Percentiles rank a stretch among this genome's conserved stretches.
These are phyloP conservation scores for Garrulus glandarius DNA, from an alignment of 2,797 vertebrate genomes.

Conservation along the genomic window DNA sequence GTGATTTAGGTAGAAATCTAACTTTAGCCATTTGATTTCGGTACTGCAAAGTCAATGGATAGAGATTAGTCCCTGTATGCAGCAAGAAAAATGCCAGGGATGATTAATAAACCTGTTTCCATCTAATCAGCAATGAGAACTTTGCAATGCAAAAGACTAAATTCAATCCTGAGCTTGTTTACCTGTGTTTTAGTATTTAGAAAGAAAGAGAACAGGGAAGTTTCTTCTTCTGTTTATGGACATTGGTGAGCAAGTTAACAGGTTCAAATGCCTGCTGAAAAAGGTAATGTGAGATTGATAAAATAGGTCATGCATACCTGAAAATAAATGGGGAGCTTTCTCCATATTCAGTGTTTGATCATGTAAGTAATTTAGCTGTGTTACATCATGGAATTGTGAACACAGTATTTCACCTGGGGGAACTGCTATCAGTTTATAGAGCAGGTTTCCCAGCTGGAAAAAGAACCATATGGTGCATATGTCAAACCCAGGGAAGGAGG, in stretches of 20 bases:
- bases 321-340: background rate
- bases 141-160: background rate
- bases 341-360: background rate
- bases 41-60: background rate
- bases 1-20: background rate
- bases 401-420: conserved; percentile 30
- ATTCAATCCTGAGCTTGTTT: background rate
- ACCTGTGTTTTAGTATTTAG: background rate
- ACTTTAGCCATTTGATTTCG: background rate
- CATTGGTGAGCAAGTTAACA: background rate
- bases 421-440: background rate
- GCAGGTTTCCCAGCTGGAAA: too few species aligned
- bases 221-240: background rate
- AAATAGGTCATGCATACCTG: background rate
- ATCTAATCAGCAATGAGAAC: background rate
- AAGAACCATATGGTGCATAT: too few species aligned
- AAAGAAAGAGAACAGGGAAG: background rate
- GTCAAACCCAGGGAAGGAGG: too few species aligned
- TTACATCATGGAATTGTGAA: conserved; percentile 1
- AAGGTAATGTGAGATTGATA: background rate
- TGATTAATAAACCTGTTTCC: background rate
- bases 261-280: background rate
- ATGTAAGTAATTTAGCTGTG: background rate
- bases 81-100: background rate
- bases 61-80: background rate